Base-by-base conservation (phyloP, 2,797 vertebrate genomes). In the Premnoplex brunnescens region DNA sequence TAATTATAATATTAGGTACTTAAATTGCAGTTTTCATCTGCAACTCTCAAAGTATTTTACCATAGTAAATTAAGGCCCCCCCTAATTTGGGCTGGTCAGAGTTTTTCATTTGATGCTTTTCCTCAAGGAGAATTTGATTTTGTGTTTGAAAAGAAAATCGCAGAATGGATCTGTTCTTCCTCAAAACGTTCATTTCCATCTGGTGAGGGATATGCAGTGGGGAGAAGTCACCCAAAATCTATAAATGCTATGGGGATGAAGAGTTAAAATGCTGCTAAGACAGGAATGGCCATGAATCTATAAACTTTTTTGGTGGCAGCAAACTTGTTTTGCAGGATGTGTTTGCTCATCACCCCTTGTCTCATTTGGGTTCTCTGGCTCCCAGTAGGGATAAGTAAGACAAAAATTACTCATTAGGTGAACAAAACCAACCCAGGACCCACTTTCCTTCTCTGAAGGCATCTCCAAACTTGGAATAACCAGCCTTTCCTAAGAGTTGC, bases 21-120 rank as follows among this genome's bases (percentile, higher is more conserved):
- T 91, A 96, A 96, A 96, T 92, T 96, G 94, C 93, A 91, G 95
- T 96, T 96, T 97, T 95, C 88, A 92, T 95, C 89, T 85, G 75
- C 64, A 41, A 88, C 86, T 94, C 84, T 95, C 67, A 6, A 85
- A 91, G 93, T 76, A 80, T 94, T 92, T 88, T 76, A 30, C 71
- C 27, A 20, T 22, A 63, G 74, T 60, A 94, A 96, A 97, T 95
- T 87, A 88, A 91, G 91, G 91, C 64, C 58, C 43, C 76, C 69
- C 51, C 28, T 81, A 84, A 87, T 92, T 90, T 56, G 68, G 55
- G 85, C 73, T 24, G 88, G 92, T 63, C 92, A 79, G 51, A 68
- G 56, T 60, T 77, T 91, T 67, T 34, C 52, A 85, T 91, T 56
- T 81, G 92, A 95, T 92, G 92, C 83, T 39, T 55, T 54, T 85